Evolutionary conservation across 2,888 invertebrate genomes (phyloP), one percentile per base, ranked within the genome.

Genomic region (Belgica antarctica): DNA sequence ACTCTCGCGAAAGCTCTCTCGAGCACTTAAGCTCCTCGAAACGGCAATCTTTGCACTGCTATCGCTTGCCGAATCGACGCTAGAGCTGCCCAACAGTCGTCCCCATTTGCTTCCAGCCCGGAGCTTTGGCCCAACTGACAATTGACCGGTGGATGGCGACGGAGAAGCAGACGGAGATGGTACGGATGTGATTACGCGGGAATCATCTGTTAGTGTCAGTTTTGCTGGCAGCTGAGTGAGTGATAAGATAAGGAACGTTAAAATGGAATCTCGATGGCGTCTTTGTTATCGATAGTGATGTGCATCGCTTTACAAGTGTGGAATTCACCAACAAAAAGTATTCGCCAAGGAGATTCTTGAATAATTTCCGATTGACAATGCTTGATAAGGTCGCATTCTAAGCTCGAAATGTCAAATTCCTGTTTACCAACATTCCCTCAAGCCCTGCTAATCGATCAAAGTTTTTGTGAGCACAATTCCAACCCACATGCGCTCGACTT

Each of bases 81-180:
- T 89, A 74, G 89, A 88, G 76, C 87, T 88, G 76, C 91, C 89
- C 78, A 91, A 82, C 76, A 92, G 83, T 72, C 92, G 86, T 70
- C 92, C 91, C 92, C 92, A 92, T 82, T 91, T 91, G 79, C 89
- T 85, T 71, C 72, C 71, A 75, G 80, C 78, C 80, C 81, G 77
- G 63, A 34, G 31, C 70, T 52, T 31, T 65, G 66, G 27, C 71
- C 68, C 52, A 74, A 84, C 79, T 75, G 83, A 82, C 74, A 80
- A 80, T 74, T 82, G 82, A 76, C 82, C 79, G 73, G 78, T 79
- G 74, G 81, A 79, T 73, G 79, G 80, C 75, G 79, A 79, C 75
- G 79, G 79, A 73, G 78, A 77, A 75, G 79, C 78, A 75, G 79
- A 78, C 74, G 79, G 78, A 75, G 77, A 76, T 73, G 77, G 76